Evolutionary conservation across 2,113 vertebrate species (phyloP), one percentile per base, ranked within the genome.

Genomic region (Larimichthys crocea): DNA sequence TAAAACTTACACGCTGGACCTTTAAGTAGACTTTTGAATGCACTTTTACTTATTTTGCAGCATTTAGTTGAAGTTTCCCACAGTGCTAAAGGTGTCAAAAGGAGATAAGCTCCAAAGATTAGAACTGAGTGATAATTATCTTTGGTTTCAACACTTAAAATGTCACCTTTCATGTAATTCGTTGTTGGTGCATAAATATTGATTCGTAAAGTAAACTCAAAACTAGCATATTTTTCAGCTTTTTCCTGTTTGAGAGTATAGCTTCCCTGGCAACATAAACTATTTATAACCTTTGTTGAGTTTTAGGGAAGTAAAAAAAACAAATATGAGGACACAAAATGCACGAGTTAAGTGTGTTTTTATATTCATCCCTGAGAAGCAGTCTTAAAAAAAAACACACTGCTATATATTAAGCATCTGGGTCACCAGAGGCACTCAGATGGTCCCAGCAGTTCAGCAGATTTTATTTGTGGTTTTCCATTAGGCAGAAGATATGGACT

Each of bases 231-330:
- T 50, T 46, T 69, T 10, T 31, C 15, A 55, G 46, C 52, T 63
- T 65, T 65, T 80, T 76, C 14, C 59, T 78, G 74, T 77, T 65
- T 75, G 52, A 82, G 17, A 71, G 20, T n/a, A 61, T n/a, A 61
- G 61, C 57, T 69, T 62, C 9, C 22, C 20, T 46, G 8, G 63
- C 57, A 69, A 57, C 42, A 20, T 56, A 16, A 79, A 74, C 17
- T 24, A 61, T 53, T 71, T 49, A 79, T 71, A 78, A 42, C 57
- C 14, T 79, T 76, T 71, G 65, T 26, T 50, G 14, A 72, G 40
- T 65, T 31, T 69, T 63, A 35, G 20, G 64, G 31, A 72, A 44
- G 35, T 60, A 8, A 40, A 40, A 19, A 79, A 88, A 79, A 50
- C 11, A 46, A 57, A 71, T 35, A 55, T 8, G 6, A 57, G n/a